Percentiles rank a stretch among this genome's conserved stretches.
Evolutionary conservation across 2,113 vertebrate genomes (phyloP).

Genomic region (Poecile atricapillus): DNA sequence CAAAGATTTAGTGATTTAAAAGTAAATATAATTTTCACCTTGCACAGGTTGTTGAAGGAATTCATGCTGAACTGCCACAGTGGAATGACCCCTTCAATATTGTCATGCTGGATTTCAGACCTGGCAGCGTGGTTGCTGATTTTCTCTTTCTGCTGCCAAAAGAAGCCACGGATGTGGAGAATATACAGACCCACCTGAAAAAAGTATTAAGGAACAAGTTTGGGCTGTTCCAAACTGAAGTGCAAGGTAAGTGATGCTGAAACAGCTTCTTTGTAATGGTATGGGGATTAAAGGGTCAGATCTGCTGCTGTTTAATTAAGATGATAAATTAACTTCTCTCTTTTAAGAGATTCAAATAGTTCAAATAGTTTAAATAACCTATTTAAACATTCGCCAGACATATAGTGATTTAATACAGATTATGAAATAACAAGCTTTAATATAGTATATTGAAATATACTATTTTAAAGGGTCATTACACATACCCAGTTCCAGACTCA

Average conservation of each 20-base stretch:
- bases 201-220: not conserved
- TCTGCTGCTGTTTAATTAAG: not conserved
- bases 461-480: not conserved
- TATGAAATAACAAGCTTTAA: not conserved
- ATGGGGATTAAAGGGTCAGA: not conserved
- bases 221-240: not conserved
- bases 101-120: constrained; percentile 10
- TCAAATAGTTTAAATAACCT: not conserved
- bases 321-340: not conserved
- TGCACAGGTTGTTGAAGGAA: constrained; percentile 36
- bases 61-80: not conserved
- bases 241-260: constrained; percentile 26
- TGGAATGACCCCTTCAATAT: not conserved
- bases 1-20: not conserved
- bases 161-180: not conserved
- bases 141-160: constrained; percentile 31
- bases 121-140: constrained; percentile 23
- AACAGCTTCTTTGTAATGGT: not conserved
- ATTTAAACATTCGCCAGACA: not conserved
- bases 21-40: not conserved
- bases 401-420: not conserved
- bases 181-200: not conserved
- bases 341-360: not conserved
- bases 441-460: no score
- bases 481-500: not conserved